A percentile compares a stretch with the other conserved stretches of the same genome.
Conservation (phyloP, 2,797 vertebrate species). For the Trichosurus vulpecula region DNA sequence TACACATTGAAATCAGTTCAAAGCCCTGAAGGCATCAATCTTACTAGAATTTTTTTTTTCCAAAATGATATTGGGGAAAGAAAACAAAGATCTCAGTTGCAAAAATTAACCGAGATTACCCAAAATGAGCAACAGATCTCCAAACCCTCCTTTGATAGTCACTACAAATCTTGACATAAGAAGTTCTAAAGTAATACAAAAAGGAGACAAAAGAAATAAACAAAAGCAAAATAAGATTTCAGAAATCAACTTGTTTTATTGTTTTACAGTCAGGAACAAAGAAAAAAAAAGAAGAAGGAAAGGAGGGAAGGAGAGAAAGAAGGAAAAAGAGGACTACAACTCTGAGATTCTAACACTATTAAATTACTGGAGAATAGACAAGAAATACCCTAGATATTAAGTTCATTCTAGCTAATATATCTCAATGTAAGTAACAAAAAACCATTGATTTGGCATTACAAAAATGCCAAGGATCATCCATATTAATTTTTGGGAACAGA, state of each 20-base stretch:
- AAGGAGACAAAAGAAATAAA: neutral
- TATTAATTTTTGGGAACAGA: neutral
- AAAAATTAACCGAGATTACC: neutral
- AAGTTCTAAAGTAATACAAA: neutral
- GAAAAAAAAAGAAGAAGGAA: no score
- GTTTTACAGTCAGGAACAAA: neutral
- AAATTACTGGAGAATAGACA: neutral
- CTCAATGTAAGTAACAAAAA: neutral
- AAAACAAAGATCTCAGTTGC: neutral
- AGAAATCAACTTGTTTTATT: neutral
- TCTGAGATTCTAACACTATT: neutral
- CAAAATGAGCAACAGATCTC: neutral
- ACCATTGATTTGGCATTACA: neutral
- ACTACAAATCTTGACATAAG: neutral
- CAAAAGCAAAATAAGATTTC: slow-evolving; percentile 12
- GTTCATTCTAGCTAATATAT: neutral
- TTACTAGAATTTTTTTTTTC: neutral
- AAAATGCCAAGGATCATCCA: neutral
- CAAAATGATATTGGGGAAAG: neutral
- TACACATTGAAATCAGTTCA: neutral
- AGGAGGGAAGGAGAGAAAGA: no score
- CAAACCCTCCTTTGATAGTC: neutral
- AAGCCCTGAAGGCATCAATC: neutral
- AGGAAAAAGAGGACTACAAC: no score
- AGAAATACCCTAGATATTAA: neutral